Base-by-base conservation (phyloP, 2,797 vertebrate genomes). In the Parambassis ranga region DNA sequence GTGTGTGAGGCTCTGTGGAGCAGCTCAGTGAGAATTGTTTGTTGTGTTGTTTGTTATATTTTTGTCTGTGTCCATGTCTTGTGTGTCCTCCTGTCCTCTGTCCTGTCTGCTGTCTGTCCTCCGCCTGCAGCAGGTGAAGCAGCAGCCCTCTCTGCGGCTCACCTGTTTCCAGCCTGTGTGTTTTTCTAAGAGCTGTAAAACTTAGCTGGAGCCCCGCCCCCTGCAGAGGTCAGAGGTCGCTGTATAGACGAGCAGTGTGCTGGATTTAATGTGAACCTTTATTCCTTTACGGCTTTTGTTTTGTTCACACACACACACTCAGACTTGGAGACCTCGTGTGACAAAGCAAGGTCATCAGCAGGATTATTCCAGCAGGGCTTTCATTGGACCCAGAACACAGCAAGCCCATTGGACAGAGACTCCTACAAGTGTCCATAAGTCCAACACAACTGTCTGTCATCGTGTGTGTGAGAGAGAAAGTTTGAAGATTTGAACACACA, bases 221-320 rank as follows among this genome's bases (percentile, higher is more conserved):
- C 47, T 20, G 37, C 14, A 59, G 50, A 57, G 56, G 82, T 79
- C 79, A 52, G 74, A 90, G 86, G 87, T 88, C 77, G 66, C 78
- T 48, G 77, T 71, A 88, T 80, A 84, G 87, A 82, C 51, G 75
- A 75, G 83, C 86, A 90, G 81, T 74, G 85, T 88, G 79, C 80
- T 89, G 88, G 77, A 90, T 90, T 89, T 90, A 89, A 91, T 91
- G 86, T 61, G 75, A 69, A 75, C 27, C 43, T 49, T 51, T 50
- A 42, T 46, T 7, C 35, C 20, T 37, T 57, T 57, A 22, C 67
- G 51, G 32, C 49, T 57, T 58, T 36, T 44, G 63, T 62, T 60
- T 57, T 41, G 64, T 37, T 57, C 32, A n/a, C n/a, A n/a, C 19
- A n/a, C 22, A 16, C 38, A 41, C 30, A 36, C 23, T 57, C 43